A percentile compares a stretch with the other conserved stretches of the same genome.
These are phyloP conservation scores for Noctilio leporinus DNA, from an alignment of 2,113 vertebrate species.

Conservation along the genomic window DNA sequence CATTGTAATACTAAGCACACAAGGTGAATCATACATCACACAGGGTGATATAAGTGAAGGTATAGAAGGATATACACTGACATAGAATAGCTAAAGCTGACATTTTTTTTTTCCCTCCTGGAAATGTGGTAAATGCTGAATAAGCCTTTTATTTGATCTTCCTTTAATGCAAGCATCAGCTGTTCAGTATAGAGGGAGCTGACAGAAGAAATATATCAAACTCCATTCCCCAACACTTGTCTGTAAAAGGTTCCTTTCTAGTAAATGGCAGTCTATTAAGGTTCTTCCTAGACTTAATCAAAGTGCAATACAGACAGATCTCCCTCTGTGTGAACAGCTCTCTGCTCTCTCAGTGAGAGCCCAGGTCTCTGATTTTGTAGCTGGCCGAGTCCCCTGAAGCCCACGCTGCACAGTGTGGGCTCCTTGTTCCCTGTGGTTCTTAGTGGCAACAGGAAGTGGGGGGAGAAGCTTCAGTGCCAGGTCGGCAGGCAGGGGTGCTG, in stretches of 20 bases:
- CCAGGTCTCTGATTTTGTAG: conserved; percentile 69
- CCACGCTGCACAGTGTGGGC: conserved; percentile 29
- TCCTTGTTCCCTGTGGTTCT: conserved; percentile 65
- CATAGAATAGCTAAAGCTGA: conserved; percentile 62
- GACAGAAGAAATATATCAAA: conserved; percentile 45
- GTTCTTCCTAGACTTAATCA: conserved; percentile 71
- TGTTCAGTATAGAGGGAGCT: conserved; percentile 70
- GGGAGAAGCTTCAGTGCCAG: conserved; percentile 51
- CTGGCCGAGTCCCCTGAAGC: conserved; percentile 43
- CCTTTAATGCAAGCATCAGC: conserved; percentile 77
- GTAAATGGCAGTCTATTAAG: conserved; percentile 75
- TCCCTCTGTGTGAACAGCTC: conserved; percentile 60
- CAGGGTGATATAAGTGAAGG: conserved; percentile 69
- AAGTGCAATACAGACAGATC: conserved; percentile 55
- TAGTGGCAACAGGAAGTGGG: conserved; percentile 61
- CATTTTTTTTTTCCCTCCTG: conserved; percentile 50
- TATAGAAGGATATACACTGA: conserved; percentile 46
- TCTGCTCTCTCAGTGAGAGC: conserved; percentile 43
- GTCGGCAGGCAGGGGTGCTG: conserved; percentile 60
- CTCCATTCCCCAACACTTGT: conserved; percentile 65
- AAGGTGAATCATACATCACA: conserved; percentile 49
- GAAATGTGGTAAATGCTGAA: conserved; percentile 78
- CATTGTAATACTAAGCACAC: conserved; percentile 67
- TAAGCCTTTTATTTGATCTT: conserved; percentile 78
- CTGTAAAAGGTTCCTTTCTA: conserved; percentile 66